Evolutionary conservation across 2,113 vertebrate species (phyloP), one percentile per base, ranked within the genome.

Genomic region (Coturnix japonica): DNA sequence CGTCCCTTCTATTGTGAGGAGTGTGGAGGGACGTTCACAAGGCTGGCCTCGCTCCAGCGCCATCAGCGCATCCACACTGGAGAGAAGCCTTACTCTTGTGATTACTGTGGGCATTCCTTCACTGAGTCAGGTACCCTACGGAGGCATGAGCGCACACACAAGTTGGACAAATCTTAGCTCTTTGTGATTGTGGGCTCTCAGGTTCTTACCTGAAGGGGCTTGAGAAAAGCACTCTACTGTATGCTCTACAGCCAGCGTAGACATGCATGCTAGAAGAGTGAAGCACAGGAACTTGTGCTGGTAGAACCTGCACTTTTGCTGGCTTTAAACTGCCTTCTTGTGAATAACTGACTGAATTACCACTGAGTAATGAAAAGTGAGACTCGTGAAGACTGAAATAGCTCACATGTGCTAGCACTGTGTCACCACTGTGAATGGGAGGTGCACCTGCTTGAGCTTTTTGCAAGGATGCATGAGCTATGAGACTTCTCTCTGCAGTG

Each of bases 81-180:
- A 47, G 95, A 97, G 71, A 97, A 95, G 21, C 92, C 96, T 21
- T 95, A 91, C 61, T 90, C 83, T 46, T 96, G 93, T 26, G 13
- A 9, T n/a, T 85, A 78, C 75, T 92, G 95, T 5, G 82, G 85
- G 6, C 81, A 73, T 59, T 89, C 92, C 67, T 96, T 97, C 87
- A 87, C 82, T 0, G 94, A 97, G 56, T 91, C 75, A 1, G 91
- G 95, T 6, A 89, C 95, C 28, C 65, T 93, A 0, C 87, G 74
- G 84, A 91, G 93, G 69, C 96, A 97, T 0, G 94, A 96, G 70
- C 57, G 69, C 43, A 91, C 83, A 1, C 95, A 95, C 53, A 91
- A 57, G 43, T 3, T 73, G 73, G 85, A 94, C 43, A 94, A 84
- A 49, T 21, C 75, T 33, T 95, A 11, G 28, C 10, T 46, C 3